Percentiles rank a stretch among this genome's conserved stretches.
These are phyloP conservation scores for Meta bourneti DNA, from an alignment of 2,888 invertebrate genomes.

Conservation along the genomic window DNA sequence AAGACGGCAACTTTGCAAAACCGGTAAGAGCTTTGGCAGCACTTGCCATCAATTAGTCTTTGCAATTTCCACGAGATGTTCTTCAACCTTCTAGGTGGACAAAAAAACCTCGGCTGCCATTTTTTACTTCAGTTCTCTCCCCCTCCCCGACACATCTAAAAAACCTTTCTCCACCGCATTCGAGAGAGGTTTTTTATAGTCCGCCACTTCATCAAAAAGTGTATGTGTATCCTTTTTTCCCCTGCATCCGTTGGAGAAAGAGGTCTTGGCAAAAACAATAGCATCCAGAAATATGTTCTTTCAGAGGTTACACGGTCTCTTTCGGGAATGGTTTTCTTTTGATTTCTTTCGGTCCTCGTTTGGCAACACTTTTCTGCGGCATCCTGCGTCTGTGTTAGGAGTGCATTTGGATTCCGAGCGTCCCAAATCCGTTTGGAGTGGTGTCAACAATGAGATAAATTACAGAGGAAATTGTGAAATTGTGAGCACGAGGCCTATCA, in stretches of 20 bases:
- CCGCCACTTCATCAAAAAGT: not conserved
- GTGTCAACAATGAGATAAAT: not conserved
- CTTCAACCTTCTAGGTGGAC: not conserved
- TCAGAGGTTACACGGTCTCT: not conserved
- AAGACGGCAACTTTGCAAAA: too few species aligned
- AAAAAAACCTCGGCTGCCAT: not conserved
- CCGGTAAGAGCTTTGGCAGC: too few species aligned
- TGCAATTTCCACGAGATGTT: not conserved
- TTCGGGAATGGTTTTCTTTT: not conserved
- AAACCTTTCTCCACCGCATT: not conserved
- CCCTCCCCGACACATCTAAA: conserved; percentile 1
- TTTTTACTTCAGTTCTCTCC: not conserved
- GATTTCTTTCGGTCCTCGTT: not conserved
- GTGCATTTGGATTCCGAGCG: not conserved
- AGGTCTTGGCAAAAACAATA: conserved; percentile 67
- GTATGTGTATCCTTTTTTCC: not conserved
- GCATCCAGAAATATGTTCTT: not conserved
- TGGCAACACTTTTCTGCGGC: not conserved
- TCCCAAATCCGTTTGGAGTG: not conserved
- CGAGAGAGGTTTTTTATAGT: conserved; percentile 14
- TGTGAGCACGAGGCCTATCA: too few species aligned
- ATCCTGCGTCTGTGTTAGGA: not conserved
- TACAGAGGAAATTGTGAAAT: not conserved
- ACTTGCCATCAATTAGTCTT: not conserved
- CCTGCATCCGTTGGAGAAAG: not conserved